Conservation (phyloP, 2,113 vertebrate species). For the Brachypodius melanocephalos region DNA sequence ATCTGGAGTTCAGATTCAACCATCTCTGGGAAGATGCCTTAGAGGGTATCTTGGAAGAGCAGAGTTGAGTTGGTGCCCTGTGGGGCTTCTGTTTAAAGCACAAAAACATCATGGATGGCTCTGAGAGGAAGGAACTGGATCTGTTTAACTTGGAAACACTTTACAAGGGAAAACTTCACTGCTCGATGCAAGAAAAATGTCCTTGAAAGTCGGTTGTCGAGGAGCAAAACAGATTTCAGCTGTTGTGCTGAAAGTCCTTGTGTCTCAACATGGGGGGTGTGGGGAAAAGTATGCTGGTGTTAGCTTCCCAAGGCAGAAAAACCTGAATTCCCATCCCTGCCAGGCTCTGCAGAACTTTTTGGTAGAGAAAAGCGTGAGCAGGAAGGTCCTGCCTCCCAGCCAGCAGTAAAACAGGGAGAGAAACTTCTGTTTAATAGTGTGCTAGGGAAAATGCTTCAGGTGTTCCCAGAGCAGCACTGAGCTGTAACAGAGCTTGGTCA, state of each 20-base stretch:
- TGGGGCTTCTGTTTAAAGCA: neutral
- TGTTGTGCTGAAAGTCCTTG: neutral
- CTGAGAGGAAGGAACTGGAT: neutral
- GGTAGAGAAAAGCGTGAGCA: neutral
- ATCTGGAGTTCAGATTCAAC: neutral
- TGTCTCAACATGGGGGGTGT: accelerated
- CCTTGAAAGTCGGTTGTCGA: neutral
- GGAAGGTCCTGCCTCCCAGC: neutral
- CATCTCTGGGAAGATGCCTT: neutral
- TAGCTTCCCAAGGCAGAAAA: neutral
- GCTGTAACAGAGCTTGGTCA: neutral
- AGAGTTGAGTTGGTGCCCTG: neutral
- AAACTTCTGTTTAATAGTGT: neutral
- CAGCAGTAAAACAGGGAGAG: neutral
- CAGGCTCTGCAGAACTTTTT: neutral
- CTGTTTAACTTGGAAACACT: neutral
- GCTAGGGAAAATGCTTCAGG: neutral
- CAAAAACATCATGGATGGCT: neutral
- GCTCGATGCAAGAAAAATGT: neutral
- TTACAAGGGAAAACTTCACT: neutral
- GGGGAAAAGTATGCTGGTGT: accelerated
- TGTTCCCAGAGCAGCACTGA: neutral
- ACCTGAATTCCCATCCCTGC: neutral
- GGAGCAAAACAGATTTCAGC: neutral
- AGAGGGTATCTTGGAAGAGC: neutral